These are phyloP conservation scores for Luperina testacea DNA, from an alignment of 2,888 invertebrate species.

Conservation along the genomic window DNA sequence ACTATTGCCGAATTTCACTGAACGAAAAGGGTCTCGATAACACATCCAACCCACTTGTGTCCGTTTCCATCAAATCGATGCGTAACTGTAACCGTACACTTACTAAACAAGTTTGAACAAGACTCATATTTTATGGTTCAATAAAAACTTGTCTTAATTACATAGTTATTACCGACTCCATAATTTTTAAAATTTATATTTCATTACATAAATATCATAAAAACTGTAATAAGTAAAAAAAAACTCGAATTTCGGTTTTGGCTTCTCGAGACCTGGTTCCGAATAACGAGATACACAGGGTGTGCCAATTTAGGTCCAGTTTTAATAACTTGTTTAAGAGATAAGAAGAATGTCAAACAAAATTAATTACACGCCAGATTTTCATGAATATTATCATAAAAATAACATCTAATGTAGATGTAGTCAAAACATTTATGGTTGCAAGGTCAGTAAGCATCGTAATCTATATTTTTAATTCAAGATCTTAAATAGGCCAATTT, in stretches of 20 bases:
- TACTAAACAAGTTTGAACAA: slow-evolving; percentile 9
- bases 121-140: slow-evolving; percentile 18
- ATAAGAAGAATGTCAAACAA: slow-evolving; percentile 51
- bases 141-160: slow-evolving; percentile 44
- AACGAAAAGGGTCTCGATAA: slow-evolving; percentile 32
- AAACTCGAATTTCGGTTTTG: slow-evolving; percentile 36
- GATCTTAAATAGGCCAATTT: slow-evolving; percentile 57
- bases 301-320: slow-evolving; percentile 64
- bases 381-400: slow-evolving; percentile 51
- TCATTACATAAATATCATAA: slow-evolving; percentile 34
- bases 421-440: slow-evolving; percentile 23
- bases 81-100: slow-evolving; percentile 20
- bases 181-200: slow-evolving; percentile 35
- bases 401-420: slow-evolving; percentile 39
- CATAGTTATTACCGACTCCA: slow-evolving; percentile 22
- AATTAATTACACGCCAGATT: slow-evolving; percentile 48
- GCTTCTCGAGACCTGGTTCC: slow-evolving; percentile 38
- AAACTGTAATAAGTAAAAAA: slow-evolving; percentile 29
- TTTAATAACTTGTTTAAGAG: slow-evolving; percentile 57
- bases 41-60: slow-evolving; percentile 24
- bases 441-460: slow-evolving; percentile 42
- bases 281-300: slow-evolving; percentile 46
- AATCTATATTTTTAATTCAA: slow-evolving; percentile 13
- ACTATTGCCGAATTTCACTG: slow-evolving; percentile 56
- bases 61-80: slow-evolving; percentile 27